phyloP scores from a whole-genome alignment of 2,888 invertebrate species.

The Villa cingulata region DNA sequence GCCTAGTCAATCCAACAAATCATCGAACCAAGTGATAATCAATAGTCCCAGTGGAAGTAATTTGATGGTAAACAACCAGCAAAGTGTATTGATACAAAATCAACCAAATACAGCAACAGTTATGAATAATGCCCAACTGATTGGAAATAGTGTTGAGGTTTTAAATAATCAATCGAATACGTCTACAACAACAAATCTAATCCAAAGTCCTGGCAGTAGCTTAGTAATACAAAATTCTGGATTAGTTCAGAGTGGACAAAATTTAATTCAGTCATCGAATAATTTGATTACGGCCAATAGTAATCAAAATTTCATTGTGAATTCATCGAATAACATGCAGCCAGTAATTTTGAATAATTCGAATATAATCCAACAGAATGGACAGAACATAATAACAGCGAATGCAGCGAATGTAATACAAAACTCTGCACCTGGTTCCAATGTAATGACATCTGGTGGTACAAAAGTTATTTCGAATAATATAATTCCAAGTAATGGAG shows the following conservation, averaged over 20 bases:
- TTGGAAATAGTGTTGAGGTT: constrained; percentile 11
- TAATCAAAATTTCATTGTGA: constrained; percentile 17
- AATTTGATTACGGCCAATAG: constrained; percentile 8
- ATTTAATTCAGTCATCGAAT: constrained; percentile 12
- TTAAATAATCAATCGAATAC: constrained; percentile 6
- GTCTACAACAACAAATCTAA: constrained; percentile 6
- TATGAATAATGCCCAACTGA: constrained; percentile 7
- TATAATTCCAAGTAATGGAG: constrained; percentile 18
- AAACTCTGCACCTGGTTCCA: constrained; percentile 1
- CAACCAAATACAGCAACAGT: constrained; percentile 1
- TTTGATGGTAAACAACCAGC: constrained; percentile 13
- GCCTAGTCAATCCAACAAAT: constrained; percentile 18
- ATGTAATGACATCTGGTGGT: constrained; percentile 16
- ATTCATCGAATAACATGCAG: constrained; percentile 20
- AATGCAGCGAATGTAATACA: constrained; percentile 12
- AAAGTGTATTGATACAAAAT: constrained; percentile 9
- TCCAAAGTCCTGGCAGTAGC: constrained; percentile 11
- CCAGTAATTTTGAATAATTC: constrained; percentile 16
- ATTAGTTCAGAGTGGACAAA: constrained; percentile 10
- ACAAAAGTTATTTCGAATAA: constrained; percentile 18
- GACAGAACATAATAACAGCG: constrained; percentile 17
- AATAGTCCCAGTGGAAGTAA: constrained; percentile 10
- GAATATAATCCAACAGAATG: constrained; percentile 14
- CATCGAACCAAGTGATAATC: constrained; percentile 19
- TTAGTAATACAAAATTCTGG: constrained; percentile 19